A percentile compares a stretch with the other conserved stretches of the same genome.
Evolutionary conservation across 2,797 vertebrate species (phyloP).

Genomic region (Sardinella longiceps): DNA sequence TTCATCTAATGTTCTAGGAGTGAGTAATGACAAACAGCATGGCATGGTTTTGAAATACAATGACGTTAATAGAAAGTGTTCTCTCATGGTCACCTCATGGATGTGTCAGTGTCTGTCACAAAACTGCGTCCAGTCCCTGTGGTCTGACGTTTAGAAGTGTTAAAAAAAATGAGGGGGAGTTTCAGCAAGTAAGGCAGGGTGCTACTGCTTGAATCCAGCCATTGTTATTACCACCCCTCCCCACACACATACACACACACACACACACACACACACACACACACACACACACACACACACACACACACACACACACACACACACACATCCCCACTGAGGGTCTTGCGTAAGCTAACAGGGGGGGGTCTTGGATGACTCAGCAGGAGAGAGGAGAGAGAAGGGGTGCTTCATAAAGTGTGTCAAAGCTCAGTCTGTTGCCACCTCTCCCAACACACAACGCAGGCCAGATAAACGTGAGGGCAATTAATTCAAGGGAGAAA

Average conservation of each 20-base stretch:
- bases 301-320: too few relatives aligned
- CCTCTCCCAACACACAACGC: neutral
- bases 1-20: neutral
- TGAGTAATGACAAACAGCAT: neutral
- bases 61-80: neutral
- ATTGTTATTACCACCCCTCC: neutral
- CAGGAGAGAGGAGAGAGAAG: neutral
- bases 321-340: neutral
- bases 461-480: neutral
- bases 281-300: too few relatives aligned
- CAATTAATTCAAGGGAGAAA: neutral
- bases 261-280: too few relatives aligned
- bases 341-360: neutral
- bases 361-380: neutral
- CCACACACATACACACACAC: neutral
- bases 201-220: neutral
- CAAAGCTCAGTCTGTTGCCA: neutral
- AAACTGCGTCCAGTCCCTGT: neutral
- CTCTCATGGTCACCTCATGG: neutral
- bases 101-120: neutral
- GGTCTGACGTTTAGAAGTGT: conserved; percentile 11
- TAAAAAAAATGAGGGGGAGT: neutral
- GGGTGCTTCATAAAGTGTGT: conserved; percentile 1
- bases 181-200: neutral
- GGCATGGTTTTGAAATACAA: neutral